These are phyloP conservation scores for Taphrorychus bicolor DNA, from an alignment of 2,888 invertebrate genomes.

Conservation along the genomic window DNA sequence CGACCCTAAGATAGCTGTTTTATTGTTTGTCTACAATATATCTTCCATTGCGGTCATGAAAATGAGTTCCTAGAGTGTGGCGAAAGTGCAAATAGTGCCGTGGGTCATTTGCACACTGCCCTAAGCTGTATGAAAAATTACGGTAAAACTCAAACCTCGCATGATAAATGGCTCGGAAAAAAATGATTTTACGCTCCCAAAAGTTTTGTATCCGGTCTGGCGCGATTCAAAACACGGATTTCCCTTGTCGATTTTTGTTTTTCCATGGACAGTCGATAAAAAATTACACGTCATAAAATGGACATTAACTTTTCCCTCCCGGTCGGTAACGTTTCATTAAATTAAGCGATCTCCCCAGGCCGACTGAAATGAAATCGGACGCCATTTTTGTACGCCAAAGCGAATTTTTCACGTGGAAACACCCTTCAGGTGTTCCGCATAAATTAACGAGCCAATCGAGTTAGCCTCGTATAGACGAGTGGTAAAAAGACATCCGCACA, in stretches of 20 bases:
- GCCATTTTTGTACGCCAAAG: constrained; percentile 33
- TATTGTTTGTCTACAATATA: background rate
- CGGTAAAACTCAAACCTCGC: background rate
- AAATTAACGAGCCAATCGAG: constrained; percentile 23
- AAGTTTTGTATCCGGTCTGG: constrained; percentile 1
- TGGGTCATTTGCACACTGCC: background rate
- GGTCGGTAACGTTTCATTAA: constrained; percentile 28
- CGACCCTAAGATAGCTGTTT: background rate
- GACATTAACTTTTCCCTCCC: constrained; percentile 30
- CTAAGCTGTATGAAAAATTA: background rate
- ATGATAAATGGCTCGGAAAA: constrained; percentile 7
- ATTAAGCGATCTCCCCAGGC: constrained; percentile 31
- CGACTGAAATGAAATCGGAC: constrained; percentile 29
- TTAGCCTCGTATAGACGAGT: no score
- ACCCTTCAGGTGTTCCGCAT: constrained; percentile 36
- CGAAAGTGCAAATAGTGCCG: background rate
- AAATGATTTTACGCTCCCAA: constrained; percentile 1
- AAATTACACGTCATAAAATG: constrained; percentile 31
- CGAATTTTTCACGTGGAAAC: constrained; percentile 32
- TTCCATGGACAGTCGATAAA: constrained; percentile 13
- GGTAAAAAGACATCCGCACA: background rate
- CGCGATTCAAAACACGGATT: constrained; percentile 4
- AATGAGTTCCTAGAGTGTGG: background rate
- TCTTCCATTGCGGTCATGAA: background rate
- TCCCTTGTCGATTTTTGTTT: constrained; percentile 8